Evolutionary conservation across 2,888 invertebrate species (phyloP).

Genomic region (Cenopis cana): DNA sequence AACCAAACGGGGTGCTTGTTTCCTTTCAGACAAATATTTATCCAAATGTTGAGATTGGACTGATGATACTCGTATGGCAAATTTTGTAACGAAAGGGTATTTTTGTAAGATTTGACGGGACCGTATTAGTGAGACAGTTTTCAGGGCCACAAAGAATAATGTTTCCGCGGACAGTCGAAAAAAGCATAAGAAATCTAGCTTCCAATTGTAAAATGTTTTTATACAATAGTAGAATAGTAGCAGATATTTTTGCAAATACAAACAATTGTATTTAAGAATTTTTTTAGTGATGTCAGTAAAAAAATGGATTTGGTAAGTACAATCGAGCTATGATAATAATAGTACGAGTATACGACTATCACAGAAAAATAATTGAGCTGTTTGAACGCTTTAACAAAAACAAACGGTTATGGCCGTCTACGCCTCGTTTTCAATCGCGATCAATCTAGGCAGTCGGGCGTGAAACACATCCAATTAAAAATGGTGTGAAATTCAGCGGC

Average conservation of each 20-base stretch:
- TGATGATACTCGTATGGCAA: conserved; percentile 28
- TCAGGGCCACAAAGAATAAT: neutral
- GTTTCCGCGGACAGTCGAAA: neutral
- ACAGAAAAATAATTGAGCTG: conserved; percentile 14
- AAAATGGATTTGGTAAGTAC: neutral
- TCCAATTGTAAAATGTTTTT: too few species aligned
- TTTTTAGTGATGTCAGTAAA: too few species aligned
- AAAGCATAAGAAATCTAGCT: too few species aligned
- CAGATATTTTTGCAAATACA: too few species aligned
- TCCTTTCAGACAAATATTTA: conserved; percentile 40
- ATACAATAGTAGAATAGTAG: too few species aligned
- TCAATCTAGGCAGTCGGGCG: conserved; percentile 42
- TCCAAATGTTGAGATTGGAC: conserved; percentile 37
- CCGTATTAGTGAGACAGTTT: neutral
- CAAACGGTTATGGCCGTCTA: conserved; percentile 15
- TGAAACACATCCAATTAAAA: conserved; percentile 49
- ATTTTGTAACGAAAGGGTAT: conserved; percentile 1
- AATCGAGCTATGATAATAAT: neutral
- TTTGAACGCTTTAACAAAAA: conserved; percentile 15
- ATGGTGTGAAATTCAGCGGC: conserved; percentile 39
- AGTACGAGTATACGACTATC: neutral
- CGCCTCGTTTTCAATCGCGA: conserved; percentile 30
- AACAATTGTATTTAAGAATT: too few species aligned
- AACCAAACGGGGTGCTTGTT: conserved; percentile 38
- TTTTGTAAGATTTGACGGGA: neutral